Conservation (phyloP, 2,113 vertebrate species). For the Zosterops hypoxanthus region DNA sequence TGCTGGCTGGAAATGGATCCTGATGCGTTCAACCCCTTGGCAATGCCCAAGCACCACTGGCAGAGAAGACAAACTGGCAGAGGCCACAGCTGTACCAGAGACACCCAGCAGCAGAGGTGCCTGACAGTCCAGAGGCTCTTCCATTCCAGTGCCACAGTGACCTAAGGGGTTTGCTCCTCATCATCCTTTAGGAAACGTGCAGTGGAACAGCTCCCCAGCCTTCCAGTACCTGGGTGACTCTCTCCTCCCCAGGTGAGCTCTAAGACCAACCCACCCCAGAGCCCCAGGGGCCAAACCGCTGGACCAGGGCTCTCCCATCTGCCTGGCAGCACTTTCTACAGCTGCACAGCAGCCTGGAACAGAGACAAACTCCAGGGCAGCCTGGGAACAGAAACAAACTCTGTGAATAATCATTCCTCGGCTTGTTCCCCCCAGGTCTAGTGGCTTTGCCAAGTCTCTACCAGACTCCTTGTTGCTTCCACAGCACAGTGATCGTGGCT, state of each 20-base stretch:
- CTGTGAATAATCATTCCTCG: background rate
- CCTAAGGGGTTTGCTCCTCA: background rate
- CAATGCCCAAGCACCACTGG: background rate
- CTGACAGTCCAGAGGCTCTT: background rate
- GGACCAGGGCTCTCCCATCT: background rate
- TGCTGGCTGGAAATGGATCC: background rate
- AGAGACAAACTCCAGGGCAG: slow-evolving; percentile 1
- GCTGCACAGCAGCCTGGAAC: slow-evolving; percentile 25
- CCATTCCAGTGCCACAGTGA: background rate
- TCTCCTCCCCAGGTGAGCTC: background rate
- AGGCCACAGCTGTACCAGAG: background rate
- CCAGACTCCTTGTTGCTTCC: background rate
- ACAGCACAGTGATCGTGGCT: background rate
- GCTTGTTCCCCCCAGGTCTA: background rate
- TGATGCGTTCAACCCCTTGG: background rate
- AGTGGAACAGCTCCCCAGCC: background rate
- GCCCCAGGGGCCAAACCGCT: background rate
- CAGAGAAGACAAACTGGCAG: background rate
- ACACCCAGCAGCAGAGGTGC: background rate
- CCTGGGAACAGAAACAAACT: slow-evolving; percentile 29
- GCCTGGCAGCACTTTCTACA: background rate
- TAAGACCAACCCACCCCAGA: background rate
- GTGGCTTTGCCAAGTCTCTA: background rate
- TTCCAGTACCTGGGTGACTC: background rate
- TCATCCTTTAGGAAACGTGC: background rate